These are phyloP conservation scores for Heteropelma amictum DNA, from an alignment of 2,888 invertebrate genomes.

Conservation along the genomic window DNA sequence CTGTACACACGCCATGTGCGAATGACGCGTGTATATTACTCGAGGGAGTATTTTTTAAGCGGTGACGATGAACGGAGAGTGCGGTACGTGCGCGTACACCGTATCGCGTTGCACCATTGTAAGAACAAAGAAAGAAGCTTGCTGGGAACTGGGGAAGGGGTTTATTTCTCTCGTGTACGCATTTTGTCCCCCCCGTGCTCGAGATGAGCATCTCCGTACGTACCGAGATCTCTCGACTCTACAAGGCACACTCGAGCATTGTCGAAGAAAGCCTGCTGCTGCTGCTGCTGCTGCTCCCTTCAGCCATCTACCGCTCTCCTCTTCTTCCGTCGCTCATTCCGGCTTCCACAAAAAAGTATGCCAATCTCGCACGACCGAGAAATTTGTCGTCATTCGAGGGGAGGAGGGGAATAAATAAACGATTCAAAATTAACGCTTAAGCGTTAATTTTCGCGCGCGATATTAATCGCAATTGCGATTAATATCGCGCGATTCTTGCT, in stretches of 20 bases:
- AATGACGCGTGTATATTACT: conserved; percentile 29
- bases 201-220: neutral
- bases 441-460: too few species aligned
- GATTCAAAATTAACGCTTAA: too few species aligned
- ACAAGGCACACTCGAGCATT: too few species aligned
- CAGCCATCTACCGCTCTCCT: too few species aligned
- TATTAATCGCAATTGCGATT: too few species aligned
- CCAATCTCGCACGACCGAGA: too few species aligned
- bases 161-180: conserved; percentile 9
- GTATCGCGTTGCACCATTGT: conserved; percentile 71
- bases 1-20: neutral
- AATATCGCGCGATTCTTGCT: too few species aligned
- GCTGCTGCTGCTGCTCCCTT: neutral
- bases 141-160: conserved; percentile 38
- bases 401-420: too few species aligned
- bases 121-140: conserved; percentile 51
- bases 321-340: too few species aligned
- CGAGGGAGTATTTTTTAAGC: too few species aligned
- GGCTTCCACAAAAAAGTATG: conserved; percentile 56
- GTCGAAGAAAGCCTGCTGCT: conserved; percentile 67
- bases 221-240: conserved; percentile 15
- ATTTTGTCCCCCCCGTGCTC: conserved; percentile 6
- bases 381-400: too few species aligned
- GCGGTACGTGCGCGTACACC: conserved; percentile 57
- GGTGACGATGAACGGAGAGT: too few species aligned